phyloP scores from a whole-genome alignment of 1,140 invertebrate species.

The Neotoxoptera formosana region DNA sequence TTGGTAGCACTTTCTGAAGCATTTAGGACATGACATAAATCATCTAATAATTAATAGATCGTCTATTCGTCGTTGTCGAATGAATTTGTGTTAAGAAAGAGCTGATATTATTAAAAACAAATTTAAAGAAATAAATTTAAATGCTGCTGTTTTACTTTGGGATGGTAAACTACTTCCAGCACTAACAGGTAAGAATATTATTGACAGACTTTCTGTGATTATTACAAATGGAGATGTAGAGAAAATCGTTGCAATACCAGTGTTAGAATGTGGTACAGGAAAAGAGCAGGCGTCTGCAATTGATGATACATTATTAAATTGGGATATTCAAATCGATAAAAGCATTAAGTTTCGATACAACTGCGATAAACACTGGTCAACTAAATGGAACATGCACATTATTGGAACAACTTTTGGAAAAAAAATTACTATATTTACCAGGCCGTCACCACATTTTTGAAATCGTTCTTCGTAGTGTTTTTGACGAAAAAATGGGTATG shows the following conservation, averaged over 20 bases:
- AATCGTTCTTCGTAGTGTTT: too few relatives aligned
- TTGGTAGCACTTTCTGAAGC: slow-evolving; percentile 58
- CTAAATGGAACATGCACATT: background rate
- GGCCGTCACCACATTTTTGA: background rate
- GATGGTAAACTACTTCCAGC: slow-evolving; percentile 61
- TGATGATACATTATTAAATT: slow-evolving; percentile 16
- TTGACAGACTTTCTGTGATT: slow-evolving; percentile 39
- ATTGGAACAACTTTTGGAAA: background rate
- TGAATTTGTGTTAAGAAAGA: slow-evolving; percentile 57
- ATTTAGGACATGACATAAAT: slow-evolving; percentile 57
- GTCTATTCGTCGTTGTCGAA: slow-evolving; percentile 59
- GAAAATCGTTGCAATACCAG: background rate
- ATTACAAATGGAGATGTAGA: slow-evolving; percentile 6
- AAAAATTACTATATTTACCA: background rate
- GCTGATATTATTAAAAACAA: background rate
- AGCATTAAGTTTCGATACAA: slow-evolving; percentile 12
- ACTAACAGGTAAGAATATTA: slow-evolving; percentile 44
- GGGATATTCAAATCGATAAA: background rate
- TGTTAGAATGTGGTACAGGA: background rate
- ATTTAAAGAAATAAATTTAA: slow-evolving; percentile 37
- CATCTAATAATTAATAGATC: slow-evolving; percentile 59
- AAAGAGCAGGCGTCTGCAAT: background rate
- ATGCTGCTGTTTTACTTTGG: slow-evolving; percentile 58
- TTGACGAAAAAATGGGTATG: background rate
- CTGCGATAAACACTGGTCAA: background rate